Evolutionary conservation across 2,888 invertebrate species (phyloP).

Genomic region (Rapana venosa): DNA sequence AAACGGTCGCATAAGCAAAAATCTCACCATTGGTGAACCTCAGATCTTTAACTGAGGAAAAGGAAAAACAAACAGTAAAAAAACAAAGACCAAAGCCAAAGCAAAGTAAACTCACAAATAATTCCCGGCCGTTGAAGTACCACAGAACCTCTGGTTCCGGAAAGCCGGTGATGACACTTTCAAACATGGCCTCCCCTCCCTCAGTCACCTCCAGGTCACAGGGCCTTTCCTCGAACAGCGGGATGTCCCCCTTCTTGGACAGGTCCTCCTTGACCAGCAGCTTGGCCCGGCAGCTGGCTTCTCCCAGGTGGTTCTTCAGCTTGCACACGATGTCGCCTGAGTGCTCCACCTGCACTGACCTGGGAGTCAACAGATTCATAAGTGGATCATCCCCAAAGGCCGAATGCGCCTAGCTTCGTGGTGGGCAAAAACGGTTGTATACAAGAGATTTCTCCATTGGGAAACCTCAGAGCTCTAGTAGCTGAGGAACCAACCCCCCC

Average conservation of each 20-base stretch:
- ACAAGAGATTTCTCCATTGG: too few species aligned
- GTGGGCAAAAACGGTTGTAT: too few species aligned
- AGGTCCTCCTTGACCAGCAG: slow-evolving; percentile 68
- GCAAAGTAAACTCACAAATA: slow-evolving; percentile 52
- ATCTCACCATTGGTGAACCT: too few species aligned
- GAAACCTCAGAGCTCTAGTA: too few species aligned
- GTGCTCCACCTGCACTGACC: slow-evolving; percentile 51
- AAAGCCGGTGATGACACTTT: slow-evolving; percentile 74
- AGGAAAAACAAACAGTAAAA: background rate
- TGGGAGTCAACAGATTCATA: background rate
- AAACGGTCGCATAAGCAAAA: too few species aligned
- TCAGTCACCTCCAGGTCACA: slow-evolving; percentile 63
- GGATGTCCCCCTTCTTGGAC: slow-evolving; percentile 54
- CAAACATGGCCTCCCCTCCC: slow-evolving; percentile 70
- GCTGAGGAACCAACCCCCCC: too few species aligned
- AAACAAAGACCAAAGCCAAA: background rate
- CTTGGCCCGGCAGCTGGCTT: slow-evolving; percentile 67
- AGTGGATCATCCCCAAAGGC: too few species aligned
- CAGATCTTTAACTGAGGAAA: background rate
- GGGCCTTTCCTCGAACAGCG: slow-evolving; percentile 68
- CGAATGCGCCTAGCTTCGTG: too few species aligned
- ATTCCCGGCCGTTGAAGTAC: slow-evolving; percentile 69
- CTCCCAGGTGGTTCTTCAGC: slow-evolving; percentile 65
- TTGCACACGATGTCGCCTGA: slow-evolving; percentile 57
- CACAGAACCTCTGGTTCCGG: slow-evolving; percentile 75